phyloP scores from a whole-genome alignment of 2,888 invertebrate species.

The Cephus pulcher region DNA sequence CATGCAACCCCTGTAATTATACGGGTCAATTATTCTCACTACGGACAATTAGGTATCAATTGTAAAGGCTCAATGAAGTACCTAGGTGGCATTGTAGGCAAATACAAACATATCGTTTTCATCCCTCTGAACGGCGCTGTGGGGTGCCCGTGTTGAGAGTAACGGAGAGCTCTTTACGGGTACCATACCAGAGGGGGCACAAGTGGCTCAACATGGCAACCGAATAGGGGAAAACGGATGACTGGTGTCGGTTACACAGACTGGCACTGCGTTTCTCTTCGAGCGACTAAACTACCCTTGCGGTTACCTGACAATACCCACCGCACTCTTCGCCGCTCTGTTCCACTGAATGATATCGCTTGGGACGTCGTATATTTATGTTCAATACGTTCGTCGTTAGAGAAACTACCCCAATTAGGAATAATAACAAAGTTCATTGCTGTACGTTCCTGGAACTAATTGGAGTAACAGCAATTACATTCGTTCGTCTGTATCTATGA shows the following conservation, averaged over 20 bases:
- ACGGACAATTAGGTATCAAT: constrained; percentile 1
- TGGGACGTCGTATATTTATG: not conserved
- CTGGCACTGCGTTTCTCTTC: constrained; percentile 52
- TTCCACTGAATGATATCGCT: constrained; percentile 1
- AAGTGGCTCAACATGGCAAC: constrained; percentile 54
- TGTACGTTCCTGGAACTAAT: not conserved
- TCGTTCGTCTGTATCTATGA: not conserved
- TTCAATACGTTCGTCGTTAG: constrained; percentile 10
- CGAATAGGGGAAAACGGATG: constrained; percentile 55
- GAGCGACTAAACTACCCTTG: constrained; percentile 47
- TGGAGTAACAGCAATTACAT: not conserved
- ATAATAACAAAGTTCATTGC: not conserved
- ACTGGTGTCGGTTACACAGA: constrained; percentile 63
- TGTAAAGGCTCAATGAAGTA: not conserved
- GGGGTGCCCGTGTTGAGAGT: constrained; percentile 27
- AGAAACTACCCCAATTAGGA: constrained; percentile 3
- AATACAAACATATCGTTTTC: constrained; percentile 53
- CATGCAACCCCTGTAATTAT: not conserved
- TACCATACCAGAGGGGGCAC: constrained; percentile 37
- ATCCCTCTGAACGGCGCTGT: constrained; percentile 23
- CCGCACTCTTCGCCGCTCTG: not conserved
- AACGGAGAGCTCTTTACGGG: constrained; percentile 14
- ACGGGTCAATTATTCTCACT: not conserved
- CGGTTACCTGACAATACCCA: constrained; percentile 41
- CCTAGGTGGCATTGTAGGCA: constrained; percentile 27